These are phyloP conservation scores for Apoderus coryli DNA, from an alignment of 2,888 invertebrate genomes.

Conservation along the genomic window DNA sequence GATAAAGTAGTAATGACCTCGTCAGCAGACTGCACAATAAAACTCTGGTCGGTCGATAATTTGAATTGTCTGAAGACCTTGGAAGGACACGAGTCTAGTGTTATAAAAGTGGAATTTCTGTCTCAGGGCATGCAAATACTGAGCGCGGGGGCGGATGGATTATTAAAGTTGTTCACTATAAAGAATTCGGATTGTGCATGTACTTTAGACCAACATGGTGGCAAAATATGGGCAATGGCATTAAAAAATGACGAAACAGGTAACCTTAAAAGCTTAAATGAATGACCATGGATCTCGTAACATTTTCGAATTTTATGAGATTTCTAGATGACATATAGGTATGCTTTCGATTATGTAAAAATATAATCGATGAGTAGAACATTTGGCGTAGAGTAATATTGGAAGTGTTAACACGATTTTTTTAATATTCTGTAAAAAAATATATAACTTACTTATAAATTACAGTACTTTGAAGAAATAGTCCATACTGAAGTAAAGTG, in stretches of 20 bases:
- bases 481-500: no score
- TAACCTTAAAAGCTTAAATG: conserved; percentile 46
- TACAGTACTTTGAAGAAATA: no score
- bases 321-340: no score
- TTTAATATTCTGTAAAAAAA: neutral
- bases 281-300: neutral
- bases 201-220: conserved; percentile 81
- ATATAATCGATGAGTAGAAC: no score
- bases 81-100: conserved; percentile 82
- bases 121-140: conserved; percentile 76
- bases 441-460: no score
- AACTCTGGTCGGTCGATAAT: conserved; percentile 77
- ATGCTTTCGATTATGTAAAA: no score
- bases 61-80: conserved; percentile 78
- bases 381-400: no score
- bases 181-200: conserved; percentile 75
- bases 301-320: neutral
- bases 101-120: conserved; percentile 68
- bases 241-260: conserved; percentile 48
- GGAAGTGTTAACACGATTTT: neutral
- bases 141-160: conserved; percentile 79
- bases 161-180: conserved; percentile 86
- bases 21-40: conserved; percentile 80
- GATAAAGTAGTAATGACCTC: conserved; percentile 80
- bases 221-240: conserved; percentile 73